phyloP scores from a whole-genome alignment of 2,113 vertebrate genomes.

The Plotosus lineatus region DNA sequence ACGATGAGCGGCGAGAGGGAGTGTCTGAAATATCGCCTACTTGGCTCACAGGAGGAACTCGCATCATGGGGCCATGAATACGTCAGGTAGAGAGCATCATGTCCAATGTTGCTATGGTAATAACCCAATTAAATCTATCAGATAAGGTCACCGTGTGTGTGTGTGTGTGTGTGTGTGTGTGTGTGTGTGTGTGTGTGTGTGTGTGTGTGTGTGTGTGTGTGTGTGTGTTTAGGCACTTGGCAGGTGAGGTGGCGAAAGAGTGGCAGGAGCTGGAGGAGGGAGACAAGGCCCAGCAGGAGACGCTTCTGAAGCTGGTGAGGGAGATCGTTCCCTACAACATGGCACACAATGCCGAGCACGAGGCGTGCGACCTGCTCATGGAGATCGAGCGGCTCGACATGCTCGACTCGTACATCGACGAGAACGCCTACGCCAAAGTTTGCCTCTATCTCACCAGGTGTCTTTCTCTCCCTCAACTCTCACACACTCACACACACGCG shows the following conservation, averaged over 20 bases:
- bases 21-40: slow-evolving; percentile 92
- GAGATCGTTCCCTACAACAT: slow-evolving; percentile 98
- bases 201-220: neutral
- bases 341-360: slow-evolving; percentile 96
- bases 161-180: neutral
- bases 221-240: slow-evolving; percentile 80
- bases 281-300: slow-evolving; percentile 90
- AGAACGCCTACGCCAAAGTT: slow-evolving; percentile 95
- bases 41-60: slow-evolving; percentile 94
- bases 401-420: slow-evolving; percentile 94
- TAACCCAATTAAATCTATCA: slow-evolving; percentile 69
- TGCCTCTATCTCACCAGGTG: slow-evolving; percentile 97
- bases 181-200: neutral
- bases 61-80: slow-evolving; percentile 98
- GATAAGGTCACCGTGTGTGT: neutral
- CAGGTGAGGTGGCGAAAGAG: slow-evolving; percentile 96
- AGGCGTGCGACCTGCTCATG: slow-evolving; percentile 97
- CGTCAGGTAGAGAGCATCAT: slow-evolving; percentile 74
- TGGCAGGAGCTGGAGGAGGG: slow-evolving; percentile 97
- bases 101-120: slow-evolving; percentile 90
- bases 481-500: neutral
- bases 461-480: neutral
- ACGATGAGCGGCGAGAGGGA: slow-evolving; percentile 97
- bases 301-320: slow-evolving; percentile 88
- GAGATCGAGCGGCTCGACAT: slow-evolving; percentile 96